Percentiles rank a stretch among this genome's conserved stretches.
Conservation (phyloP, 2,113 vertebrate species). For the Mirza zaza region DNA sequence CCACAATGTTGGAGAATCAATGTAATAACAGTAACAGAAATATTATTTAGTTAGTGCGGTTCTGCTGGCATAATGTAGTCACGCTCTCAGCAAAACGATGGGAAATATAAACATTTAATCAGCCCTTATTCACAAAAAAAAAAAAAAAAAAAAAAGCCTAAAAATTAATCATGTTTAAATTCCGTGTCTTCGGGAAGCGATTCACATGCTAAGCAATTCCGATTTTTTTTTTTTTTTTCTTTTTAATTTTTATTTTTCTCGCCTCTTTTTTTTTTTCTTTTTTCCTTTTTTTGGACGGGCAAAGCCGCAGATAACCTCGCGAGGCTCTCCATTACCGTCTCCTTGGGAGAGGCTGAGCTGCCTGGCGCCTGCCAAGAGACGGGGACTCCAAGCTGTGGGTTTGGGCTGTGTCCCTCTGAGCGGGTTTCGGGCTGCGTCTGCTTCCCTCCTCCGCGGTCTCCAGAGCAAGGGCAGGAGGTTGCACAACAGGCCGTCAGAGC, state of each 20-base stretch:
- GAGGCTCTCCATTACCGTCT: too few species aligned
- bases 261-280: background rate
- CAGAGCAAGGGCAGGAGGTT: too few species aligned
- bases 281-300: too few species aligned
- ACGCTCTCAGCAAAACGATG: constrained; percentile 80
- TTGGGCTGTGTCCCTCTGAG: too few species aligned
- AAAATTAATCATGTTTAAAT: constrained; percentile 83
- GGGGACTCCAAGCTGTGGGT: too few species aligned
- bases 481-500: too few species aligned
- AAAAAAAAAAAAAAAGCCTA: constrained; percentile 73
- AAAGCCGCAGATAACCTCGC: too few species aligned
- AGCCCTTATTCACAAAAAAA: constrained; percentile 76
- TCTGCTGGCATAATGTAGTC: constrained; percentile 78
- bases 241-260: background rate
- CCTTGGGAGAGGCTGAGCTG: too few species aligned
- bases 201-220: constrained; percentile 81
- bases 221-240: background rate
- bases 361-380: too few species aligned
- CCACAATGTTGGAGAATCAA: constrained; percentile 56
- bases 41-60: constrained; percentile 74
- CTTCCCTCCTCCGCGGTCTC: too few species aligned
- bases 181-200: constrained; percentile 81
- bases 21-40: constrained; percentile 73
- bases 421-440: too few species aligned
- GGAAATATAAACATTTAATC: constrained; percentile 83